These are phyloP conservation scores for Tinea pellionella DNA, from an alignment of 2,888 invertebrate genomes.

Conservation along the genomic window DNA sequence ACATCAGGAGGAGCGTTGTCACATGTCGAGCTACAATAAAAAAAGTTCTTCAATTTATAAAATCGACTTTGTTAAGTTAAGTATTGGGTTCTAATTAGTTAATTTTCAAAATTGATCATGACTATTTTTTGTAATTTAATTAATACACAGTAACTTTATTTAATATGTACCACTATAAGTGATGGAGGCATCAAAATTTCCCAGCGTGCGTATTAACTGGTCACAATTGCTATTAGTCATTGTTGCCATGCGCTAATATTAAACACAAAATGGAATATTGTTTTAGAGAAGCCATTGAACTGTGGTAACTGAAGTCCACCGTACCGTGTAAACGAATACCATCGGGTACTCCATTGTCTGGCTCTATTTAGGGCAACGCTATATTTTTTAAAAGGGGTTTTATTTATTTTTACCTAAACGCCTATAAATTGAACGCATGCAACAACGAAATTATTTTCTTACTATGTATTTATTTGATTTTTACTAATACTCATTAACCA, in stretches of 20 bases:
- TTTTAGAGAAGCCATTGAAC: constrained; percentile 7
- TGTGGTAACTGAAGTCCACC: not conserved
- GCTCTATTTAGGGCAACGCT: not conserved
- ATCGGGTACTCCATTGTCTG: not conserved
- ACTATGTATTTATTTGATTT: too few relatives aligned
- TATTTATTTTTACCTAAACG: not conserved
- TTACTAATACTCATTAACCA: too few relatives aligned
- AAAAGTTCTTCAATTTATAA: too few relatives aligned
- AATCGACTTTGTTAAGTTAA: too few relatives aligned
- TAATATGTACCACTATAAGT: not conserved
- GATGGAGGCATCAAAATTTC: constrained; percentile 1
- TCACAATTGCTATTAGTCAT: constrained; percentile 8
- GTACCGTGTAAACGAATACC: not conserved
- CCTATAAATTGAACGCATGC: too few relatives aligned
- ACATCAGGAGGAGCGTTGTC: too few relatives aligned
- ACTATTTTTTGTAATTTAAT: too few relatives aligned
- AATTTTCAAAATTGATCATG: too few relatives aligned
- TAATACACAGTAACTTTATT: too few relatives aligned
- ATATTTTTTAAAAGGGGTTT: not conserved
- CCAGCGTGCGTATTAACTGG: not conserved
- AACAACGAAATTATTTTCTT: too few relatives aligned
- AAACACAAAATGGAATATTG: constrained; percentile 1
- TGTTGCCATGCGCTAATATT: constrained; percentile 10
- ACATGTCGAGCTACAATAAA: too few relatives aligned
- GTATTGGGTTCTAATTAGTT: too few relatives aligned